phyloP scores from a whole-genome alignment of 1,140 invertebrate species.

The Drosophila bipectinata region DNA sequence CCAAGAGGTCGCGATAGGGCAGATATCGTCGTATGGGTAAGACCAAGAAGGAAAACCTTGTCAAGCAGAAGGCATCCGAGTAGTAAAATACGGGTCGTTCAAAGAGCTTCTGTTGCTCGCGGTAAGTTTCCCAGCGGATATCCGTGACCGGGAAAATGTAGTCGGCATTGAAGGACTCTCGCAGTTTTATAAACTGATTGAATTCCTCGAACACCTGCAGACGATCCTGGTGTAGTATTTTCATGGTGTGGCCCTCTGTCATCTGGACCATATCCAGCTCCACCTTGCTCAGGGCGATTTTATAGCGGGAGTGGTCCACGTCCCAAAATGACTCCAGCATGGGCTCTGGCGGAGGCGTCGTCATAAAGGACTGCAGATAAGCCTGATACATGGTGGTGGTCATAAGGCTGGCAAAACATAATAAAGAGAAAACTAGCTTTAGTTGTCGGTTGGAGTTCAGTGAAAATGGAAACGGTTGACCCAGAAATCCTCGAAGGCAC shows the following conservation, averaged over 20 bases:
- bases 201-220: conserved; percentile 8
- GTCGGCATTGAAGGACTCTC: conserved; percentile 45
- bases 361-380: conserved; percentile 52
- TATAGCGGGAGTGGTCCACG: conserved; percentile 24
- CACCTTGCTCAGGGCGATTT: background rate
- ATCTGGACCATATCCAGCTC: background rate
- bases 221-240: background rate
- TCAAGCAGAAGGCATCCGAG: conserved; percentile 47
- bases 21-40: conserved; percentile 34
- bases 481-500: conserved; percentile 55
- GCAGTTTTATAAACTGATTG: conserved; percentile 15
- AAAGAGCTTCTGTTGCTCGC: conserved; percentile 56
- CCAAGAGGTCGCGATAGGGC: conserved; percentile 58
- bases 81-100: conserved; percentile 47
- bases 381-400: conserved; percentile 62
- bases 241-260: background rate
- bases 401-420: conserved; percentile 57
- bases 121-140: conserved; percentile 40
- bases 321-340: conserved; percentile 19
- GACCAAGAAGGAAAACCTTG: conserved; percentile 11
- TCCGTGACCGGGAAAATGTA: conserved; percentile 41
- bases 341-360: conserved; percentile 30
- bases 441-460: conserved; percentile 13
- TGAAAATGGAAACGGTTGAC: conserved; percentile 46
- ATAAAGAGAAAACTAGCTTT: conserved; percentile 37